phyloP scores from a whole-genome alignment of 2,888 invertebrate genomes.

The Thecophora atra region DNA sequence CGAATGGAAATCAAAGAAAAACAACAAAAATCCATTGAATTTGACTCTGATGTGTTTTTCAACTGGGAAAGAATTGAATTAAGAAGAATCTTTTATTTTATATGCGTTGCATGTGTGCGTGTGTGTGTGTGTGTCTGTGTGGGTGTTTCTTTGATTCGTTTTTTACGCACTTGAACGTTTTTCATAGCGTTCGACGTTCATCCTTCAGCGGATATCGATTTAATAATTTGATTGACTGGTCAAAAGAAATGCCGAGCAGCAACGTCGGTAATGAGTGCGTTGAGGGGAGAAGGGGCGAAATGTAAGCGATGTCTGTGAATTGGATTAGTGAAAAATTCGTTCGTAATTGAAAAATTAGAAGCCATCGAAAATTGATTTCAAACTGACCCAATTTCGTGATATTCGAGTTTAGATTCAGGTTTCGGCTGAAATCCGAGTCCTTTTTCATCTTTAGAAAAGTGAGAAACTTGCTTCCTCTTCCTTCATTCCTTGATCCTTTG shows the following conservation, averaged over 20 bases:
- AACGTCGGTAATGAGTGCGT: background rate
- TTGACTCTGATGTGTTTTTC: slow-evolving; percentile 40
- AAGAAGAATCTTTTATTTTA: background rate
- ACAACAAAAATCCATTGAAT: slow-evolving; percentile 52
- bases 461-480: too few relatives aligned
- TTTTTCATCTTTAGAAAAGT: too few relatives aligned
- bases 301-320: too few relatives aligned
- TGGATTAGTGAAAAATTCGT: background rate
- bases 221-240: slow-evolving; percentile 48
- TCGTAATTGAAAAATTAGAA: slow-evolving; percentile 33
- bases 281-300: background rate
- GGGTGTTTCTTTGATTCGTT: too few relatives aligned
- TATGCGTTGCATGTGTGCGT: background rate
- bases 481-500: too few relatives aligned
- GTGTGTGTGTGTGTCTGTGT: slow-evolving; percentile 20
- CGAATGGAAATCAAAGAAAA: too few relatives aligned
- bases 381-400: slow-evolving; percentile 27
- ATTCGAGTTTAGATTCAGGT: too few relatives aligned
- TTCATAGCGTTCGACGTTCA: too few relatives aligned
- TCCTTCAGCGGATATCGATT: slow-evolving; percentile 40
- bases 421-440: too few relatives aligned
- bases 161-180: too few relatives aligned
- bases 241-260: slow-evolving; percentile 36
- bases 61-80: background rate
- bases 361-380: background rate